phyloP scores from a whole-genome alignment of 1,140 invertebrate species.

The Camponotus pennsylvanicus region DNA sequence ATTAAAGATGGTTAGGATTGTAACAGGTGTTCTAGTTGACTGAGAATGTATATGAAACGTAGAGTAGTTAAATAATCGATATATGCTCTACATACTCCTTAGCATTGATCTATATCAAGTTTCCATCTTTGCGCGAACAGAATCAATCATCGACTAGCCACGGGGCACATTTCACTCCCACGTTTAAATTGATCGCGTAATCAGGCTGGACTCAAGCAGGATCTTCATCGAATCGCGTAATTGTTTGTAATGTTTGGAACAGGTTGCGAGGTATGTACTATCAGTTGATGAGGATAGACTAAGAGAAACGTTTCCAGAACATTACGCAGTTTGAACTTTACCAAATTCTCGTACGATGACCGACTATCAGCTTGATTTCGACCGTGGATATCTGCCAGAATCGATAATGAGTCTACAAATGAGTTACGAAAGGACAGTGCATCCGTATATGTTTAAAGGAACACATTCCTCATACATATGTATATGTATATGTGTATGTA shows the following conservation, averaged over 20 bases:
- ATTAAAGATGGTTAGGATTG: no score
- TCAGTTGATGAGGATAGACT: background rate
- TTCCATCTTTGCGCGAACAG: conserved; percentile 3
- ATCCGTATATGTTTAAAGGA: background rate
- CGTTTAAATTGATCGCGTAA: conserved; percentile 5
- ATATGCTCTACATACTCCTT: background rate
- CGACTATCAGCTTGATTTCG: conserved; percentile 19
- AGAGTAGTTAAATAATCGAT: background rate
- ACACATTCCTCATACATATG: background rate
- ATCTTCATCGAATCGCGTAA: conserved; percentile 34
- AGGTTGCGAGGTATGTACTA: background rate
- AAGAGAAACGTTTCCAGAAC: conserved; percentile 4
- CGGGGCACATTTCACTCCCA: background rate
- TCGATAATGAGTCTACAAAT: conserved; percentile 39
- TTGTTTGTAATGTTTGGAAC: conserved; percentile 21
- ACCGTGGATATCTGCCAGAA: conserved; percentile 24
- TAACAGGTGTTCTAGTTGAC: background rate
- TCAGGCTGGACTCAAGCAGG: background rate
- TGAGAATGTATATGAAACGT: background rate
- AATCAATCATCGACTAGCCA: conserved; percentile 13
- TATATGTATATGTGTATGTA: background rate
- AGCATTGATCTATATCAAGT: conserved; percentile 7
- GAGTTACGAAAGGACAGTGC: background rate
- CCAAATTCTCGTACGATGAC: background rate
- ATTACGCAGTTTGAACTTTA: conserved; percentile 15